Conservation (phyloP, 2,888 invertebrate genomes). For the Agrilus biguttatus region DNA sequence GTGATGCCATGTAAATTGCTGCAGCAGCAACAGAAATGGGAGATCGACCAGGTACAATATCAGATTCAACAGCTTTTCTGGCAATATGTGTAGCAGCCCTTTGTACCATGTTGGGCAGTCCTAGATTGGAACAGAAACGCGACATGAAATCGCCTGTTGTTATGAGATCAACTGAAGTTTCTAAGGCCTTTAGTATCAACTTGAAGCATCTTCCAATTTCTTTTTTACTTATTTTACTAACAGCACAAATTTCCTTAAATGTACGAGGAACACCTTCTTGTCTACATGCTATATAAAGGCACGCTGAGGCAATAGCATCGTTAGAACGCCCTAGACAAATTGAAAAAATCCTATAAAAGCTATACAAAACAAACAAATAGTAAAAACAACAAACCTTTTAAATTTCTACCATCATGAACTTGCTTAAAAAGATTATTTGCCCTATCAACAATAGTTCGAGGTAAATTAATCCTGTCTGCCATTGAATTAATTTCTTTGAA, state of each 20-base stretch:
- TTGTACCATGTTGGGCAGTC: conserved; percentile 78
- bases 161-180: conserved; percentile 77
- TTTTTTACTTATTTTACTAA: conserved; percentile 97
- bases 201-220: conserved; percentile 99
- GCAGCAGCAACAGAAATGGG: conserved; percentile 99
- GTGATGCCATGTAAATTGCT: conserved; percentile 99
- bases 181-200: conserved; percentile 85
- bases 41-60: conserved; percentile 93
- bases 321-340: conserved; percentile 52
- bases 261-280: conserved; percentile 98
- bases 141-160: conserved; percentile 99
- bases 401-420: conserved; percentile 90
- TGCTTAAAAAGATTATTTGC: conserved; percentile 96
- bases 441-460: conserved; percentile 91
- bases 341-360: neutral
- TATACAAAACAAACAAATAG: neutral
- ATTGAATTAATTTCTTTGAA: conserved; percentile 95
- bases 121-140: conserved; percentile 91
- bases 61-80: conserved; percentile 87
- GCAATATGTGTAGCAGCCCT: conserved; percentile 95
- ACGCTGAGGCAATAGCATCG: conserved; percentile 97
- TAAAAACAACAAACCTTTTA: conserved; percentile 51
- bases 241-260: conserved; percentile 98
- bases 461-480: conserved; percentile 95
- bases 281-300: conserved; percentile 95